Conservation (phyloP, 2,888 invertebrate species). For the Ectropis crepuscularia region DNA sequence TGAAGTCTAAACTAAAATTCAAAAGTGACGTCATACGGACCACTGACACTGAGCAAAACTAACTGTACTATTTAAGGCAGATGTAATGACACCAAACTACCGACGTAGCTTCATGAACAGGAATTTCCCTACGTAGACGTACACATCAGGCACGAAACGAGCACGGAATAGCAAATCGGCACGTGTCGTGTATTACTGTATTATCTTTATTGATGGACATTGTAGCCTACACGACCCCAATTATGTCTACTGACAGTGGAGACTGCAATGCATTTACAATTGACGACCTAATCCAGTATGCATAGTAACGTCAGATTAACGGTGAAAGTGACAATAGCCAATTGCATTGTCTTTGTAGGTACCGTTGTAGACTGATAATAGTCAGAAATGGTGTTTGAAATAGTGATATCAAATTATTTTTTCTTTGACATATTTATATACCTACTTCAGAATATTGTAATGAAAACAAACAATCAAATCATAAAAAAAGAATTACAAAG, state of each 20-base stretch:
- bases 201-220: conserved; percentile 10
- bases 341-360: too few species aligned
- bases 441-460: too few species aligned
- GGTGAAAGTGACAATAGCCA: background rate
- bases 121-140: background rate
- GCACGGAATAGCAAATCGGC: conserved; percentile 9
- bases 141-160: background rate
- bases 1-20: too few species aligned
- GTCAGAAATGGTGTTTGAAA: too few species aligned
- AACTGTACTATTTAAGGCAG: too few species aligned
- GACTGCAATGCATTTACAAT: conserved; percentile 27
- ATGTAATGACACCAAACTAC: background rate
- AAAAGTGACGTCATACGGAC: too few species aligned
- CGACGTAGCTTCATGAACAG: background rate
- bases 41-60: too few species aligned
- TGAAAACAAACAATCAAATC: too few species aligned
- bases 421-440: too few species aligned
- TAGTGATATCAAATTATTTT: too few species aligned
- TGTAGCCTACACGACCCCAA: background rate
- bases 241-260: background rate
- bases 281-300: conserved; percentile 14
- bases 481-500: too few species aligned
- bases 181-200: conserved; percentile 19
- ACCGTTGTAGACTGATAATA: too few species aligned
- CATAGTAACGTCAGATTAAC: conserved; percentile 16